Base-by-base conservation (phyloP, 2,888 invertebrate species). In the Colostygia pectinataria region DNA sequence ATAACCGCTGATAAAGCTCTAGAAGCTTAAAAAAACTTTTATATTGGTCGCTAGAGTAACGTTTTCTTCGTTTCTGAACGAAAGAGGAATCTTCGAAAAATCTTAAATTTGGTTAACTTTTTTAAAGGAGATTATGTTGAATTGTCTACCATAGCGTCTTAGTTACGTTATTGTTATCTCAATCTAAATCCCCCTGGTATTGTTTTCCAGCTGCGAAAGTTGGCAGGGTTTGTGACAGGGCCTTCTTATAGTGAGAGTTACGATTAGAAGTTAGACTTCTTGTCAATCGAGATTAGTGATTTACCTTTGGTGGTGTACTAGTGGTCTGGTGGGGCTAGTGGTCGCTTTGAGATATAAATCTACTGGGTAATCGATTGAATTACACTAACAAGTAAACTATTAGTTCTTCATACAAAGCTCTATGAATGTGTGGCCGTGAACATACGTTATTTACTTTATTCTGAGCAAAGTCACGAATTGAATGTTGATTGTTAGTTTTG, bases 301-400 rank as follows among this genome's bases (percentile, higher is more conserved):
- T 18, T 32, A 31, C 27, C 25, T 43, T 39, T 12, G 28, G 18
- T 12, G 28, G 18, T 43, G 28, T 29, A 41, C 13, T 39, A 40
- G 24, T 25, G 8, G 20, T 14, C 36, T 14, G 31, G 31, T n/a
- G n/a, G n/a, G n/a, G 14, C 34, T 23, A 7, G 15, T 13, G 27
- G 12, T 5, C 25, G 66, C 68, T 61, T 62, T 41, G 40, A 74
- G 60, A 65, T 68, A 67, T 68, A 50, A 23, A 33, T 52, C 56
- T 48, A 52, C 27, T 50, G 38, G 43, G 28, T 65, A 68, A 72
- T 69, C 64, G 59, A 70, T 68, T 61, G 50, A 42, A 70, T 68
- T 62, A 50, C 42, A 55, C 55, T 53, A 59, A 34, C 42, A 43
- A 37, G 28, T 44, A 28, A 47, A 47, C 50, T 53, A 55, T n/a